Evolutionary conservation across 2,113 vertebrate genomes (phyloP), one percentile per base, ranked within the genome.

Genomic region (Prietella phreatophila): DNA sequence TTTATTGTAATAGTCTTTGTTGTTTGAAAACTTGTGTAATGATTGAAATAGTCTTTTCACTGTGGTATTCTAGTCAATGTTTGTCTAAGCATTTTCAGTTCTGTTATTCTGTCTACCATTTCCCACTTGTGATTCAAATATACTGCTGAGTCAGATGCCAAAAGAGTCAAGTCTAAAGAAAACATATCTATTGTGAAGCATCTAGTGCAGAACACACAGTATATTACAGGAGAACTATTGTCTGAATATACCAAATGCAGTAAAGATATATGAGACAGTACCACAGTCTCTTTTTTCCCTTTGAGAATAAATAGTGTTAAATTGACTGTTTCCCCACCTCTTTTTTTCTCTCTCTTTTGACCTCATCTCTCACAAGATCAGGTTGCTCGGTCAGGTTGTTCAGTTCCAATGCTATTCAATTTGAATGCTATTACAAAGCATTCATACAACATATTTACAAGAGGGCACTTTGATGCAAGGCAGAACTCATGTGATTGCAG

Each of bases 351-450:
- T 47, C 8, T 50, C 63, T 50, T 69, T 71, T n/a, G 69, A 47
- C 56, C 36, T 78, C 55, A 47, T 9, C 73, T 85, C 83, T 85
- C 36, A 85, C 50, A 85, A 73, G 47, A 73, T 78, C 71, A 78
- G 56, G 39, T 63, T 42, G 71, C 33, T 76, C 71, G 78, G 42
- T 47, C 42, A 47, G 42, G 42, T 47, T 71, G 55, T 71, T 84
- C n/a, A 73, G 71, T 75, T 85, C 53, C 56, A 58, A n/a, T 78
- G 84, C 58, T 39, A 78, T 25, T 85, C 56, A 85, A 78, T 85
- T 86, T 86, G 42, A 86, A 63, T 79, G 58, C 73, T 63, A 50
- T 86, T 78, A 86, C n/a, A 85, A 19, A 1, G 47, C 39, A 60
- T 63, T 53, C 9, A 39, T 20, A 20, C 14, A 65, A 65, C 33